A percentile compares a stretch with the other conserved stretches of the same genome.
phyloP scores from a whole-genome alignment of 2,797 vertebrate genomes.

The Sphenodon punctatus region DNA sequence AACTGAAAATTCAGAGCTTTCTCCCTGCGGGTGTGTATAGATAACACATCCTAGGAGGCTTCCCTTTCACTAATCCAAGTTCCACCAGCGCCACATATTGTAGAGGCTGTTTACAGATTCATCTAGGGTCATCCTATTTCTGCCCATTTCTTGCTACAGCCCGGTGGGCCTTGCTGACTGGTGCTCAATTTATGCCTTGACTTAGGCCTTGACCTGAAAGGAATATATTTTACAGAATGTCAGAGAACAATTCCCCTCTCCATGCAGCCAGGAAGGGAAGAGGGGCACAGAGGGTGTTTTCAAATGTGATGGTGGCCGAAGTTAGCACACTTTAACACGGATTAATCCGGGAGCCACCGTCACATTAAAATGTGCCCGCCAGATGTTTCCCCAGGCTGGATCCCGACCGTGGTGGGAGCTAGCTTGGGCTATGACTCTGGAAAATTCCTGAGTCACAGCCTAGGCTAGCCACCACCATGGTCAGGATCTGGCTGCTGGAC shows the following conservation, averaged over 20 bases:
- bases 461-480: too few species aligned
- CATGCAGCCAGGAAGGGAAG: neutral
- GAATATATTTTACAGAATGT: neutral
- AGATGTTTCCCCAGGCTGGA: too few species aligned
- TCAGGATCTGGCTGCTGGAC: too few species aligned
- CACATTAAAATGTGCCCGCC: too few species aligned
- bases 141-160: neutral
- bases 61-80: neutral
- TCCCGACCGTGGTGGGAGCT: too few species aligned
- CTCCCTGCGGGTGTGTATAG: neutral
- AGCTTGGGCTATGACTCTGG: too few species aligned
- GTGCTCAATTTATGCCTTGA: neutral
- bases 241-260: neutral
- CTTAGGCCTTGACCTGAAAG: neutral
- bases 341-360: too few species aligned
- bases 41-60: accelerated
- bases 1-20: neutral
- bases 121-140: neutral
- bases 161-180: neutral
- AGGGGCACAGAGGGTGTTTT: neutral
- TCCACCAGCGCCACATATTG: accelerated
- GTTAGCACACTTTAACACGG: too few species aligned
- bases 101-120: neutral
- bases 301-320: too few species aligned
- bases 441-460: too few species aligned